These are phyloP conservation scores for Amphilophus citrinellus DNA, from an alignment of 2,113 vertebrate species.

Conservation along the genomic window DNA sequence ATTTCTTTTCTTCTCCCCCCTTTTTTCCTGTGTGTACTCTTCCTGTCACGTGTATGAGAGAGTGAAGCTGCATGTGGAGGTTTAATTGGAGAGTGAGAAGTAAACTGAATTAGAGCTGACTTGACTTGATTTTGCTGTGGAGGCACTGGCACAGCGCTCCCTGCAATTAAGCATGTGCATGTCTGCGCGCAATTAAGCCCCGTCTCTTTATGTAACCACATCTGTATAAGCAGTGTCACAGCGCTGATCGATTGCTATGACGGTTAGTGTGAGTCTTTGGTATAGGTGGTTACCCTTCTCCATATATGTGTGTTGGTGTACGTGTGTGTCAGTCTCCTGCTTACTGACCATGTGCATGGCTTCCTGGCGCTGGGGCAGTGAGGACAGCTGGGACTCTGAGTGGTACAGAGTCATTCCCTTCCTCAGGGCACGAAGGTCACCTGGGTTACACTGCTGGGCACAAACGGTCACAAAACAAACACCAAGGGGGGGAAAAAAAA, in stretches of 20 bases:
- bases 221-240: background rate
- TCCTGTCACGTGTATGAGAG: constrained; percentile 26
- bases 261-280: background rate
- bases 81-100: constrained; percentile 51
- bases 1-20: background rate
- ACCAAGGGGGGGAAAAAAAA: constrained; percentile 5
- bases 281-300: background rate
- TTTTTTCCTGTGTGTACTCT: constrained; percentile 1
- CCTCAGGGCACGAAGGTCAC: constrained; percentile 89
- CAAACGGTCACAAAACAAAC: constrained; percentile 38
- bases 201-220: background rate
- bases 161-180: constrained; percentile 38
- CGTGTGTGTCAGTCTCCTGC: constrained; percentile 8
- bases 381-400: constrained; percentile 94
- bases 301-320: background rate
- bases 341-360: constrained; percentile 89
- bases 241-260: background rate
- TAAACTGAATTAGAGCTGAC: constrained; percentile 63
- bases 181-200: constrained; percentile 20
- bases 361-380: constrained; percentile 91
- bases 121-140: constrained; percentile 46
- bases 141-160: constrained; percentile 15
- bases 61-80: constrained; percentile 33
- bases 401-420: constrained; percentile 93
- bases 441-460: constrained; percentile 85